Conservation (phyloP, 2,888 invertebrate genomes). For the Ichneumoninae sp. region DNA sequence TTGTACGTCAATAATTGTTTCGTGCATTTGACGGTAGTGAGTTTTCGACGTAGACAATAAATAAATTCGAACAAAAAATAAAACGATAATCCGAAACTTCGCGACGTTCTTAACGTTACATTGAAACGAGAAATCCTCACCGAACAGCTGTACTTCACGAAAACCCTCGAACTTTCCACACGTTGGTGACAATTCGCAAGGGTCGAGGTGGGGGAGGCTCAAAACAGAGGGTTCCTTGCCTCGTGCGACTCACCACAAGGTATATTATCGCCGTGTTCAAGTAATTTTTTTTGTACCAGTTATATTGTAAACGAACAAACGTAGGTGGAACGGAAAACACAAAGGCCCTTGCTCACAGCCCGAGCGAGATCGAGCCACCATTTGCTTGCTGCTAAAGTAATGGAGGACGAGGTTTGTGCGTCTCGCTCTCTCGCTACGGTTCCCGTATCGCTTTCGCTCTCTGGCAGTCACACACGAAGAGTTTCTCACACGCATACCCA, state of each 20-base stretch:
- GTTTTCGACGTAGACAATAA: not conserved
- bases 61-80: not conserved
- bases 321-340: slow-evolving; percentile 72
- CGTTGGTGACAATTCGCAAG: slow-evolving; percentile 48
- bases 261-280: not conserved
- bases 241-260: not conserved
- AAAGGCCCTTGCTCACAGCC: slow-evolving; percentile 74
- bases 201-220: slow-evolving; percentile 12
- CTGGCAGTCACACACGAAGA: slow-evolving; percentile 37
- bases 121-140: slow-evolving; percentile 11
- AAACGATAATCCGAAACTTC: not conserved
- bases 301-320: slow-evolving; percentile 29
- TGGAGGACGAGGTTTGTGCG: slow-evolving; percentile 80
- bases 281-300: not conserved
- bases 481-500: slow-evolving; percentile 8
- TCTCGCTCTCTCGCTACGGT: slow-evolving; percentile 67
- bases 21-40: not conserved
- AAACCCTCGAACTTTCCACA: slow-evolving; percentile 54
- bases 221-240: slow-evolving; percentile 35
- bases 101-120: not conserved
- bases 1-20: slow-evolving; percentile 1
- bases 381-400: slow-evolving; percentile 81
- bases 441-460: slow-evolving; percentile 59
- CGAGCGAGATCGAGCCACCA: slow-evolving; percentile 78
- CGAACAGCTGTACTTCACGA: slow-evolving; percentile 52